Evolutionary conservation across 2,797 vertebrate species (phyloP).

Genomic region (Chanos chanos): DNA sequence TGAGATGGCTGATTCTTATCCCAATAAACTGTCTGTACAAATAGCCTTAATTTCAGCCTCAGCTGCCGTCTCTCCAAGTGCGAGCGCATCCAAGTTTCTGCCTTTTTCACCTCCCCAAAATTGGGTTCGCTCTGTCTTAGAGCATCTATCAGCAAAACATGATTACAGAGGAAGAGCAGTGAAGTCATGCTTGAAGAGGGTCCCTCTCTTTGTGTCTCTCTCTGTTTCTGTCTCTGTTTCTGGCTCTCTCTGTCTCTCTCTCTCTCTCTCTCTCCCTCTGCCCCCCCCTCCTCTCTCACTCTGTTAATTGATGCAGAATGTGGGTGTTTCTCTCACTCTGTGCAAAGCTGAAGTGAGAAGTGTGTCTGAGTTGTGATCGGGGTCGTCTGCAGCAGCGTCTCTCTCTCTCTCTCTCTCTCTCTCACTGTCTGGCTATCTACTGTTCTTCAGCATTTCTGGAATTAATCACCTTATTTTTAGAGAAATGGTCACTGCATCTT

Average conservation of each 20-base stretch:
- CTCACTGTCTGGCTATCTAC: background rate
- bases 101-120: background rate
- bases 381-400: too few species aligned
- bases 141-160: conserved; percentile 43
- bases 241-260: conserved; percentile 10
- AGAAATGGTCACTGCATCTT: too few species aligned
- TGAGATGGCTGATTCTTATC: conserved; percentile 36
- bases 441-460: background rate
- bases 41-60: conserved; percentile 7
- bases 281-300: background rate
- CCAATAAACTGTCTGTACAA: conserved; percentile 20
- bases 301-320: conserved; percentile 4
- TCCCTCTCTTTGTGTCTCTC: conserved; percentile 29
- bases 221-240: conserved; percentile 25
- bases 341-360: conserved; percentile 16
- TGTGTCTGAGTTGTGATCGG: too few species aligned
- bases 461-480: too few species aligned
- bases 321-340: conserved; percentile 10
- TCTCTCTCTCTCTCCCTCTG: conserved; percentile 1
- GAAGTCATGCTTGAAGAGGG: conserved; percentile 58
- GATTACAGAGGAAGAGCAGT: conserved; percentile 45
- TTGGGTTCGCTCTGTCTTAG: conserved; percentile 25
- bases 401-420: background rate
- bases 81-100: conserved; percentile 13
- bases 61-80: background rate